Percentiles rank a stretch among this genome's conserved stretches.
Evolutionary conservation across 2,113 vertebrate genomes (phyloP).

Genomic region (Cyprinodon brontotheroides): DNA sequence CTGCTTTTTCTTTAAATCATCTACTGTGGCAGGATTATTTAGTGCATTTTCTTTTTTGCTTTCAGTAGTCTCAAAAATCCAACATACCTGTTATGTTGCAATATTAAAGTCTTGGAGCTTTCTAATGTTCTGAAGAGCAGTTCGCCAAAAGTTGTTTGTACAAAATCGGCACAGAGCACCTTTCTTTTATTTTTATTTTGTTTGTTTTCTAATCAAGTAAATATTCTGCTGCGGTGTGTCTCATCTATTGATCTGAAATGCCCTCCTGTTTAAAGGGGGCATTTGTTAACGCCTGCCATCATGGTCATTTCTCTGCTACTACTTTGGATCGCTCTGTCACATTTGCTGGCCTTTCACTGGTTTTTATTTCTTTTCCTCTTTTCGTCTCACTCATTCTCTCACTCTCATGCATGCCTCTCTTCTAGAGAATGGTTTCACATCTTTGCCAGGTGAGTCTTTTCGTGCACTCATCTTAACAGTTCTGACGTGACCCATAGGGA

Average conservation of each 20-base stretch:
- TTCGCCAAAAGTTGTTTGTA: background rate
- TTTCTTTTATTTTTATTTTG: background rate
- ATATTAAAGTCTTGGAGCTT: background rate
- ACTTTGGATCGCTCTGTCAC: slow-evolving; percentile 68
- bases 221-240: slow-evolving; percentile 58
- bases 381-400: slow-evolving; percentile 91
- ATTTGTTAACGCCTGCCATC: slow-evolving; percentile 35
- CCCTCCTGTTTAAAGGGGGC: slow-evolving; percentile 26
- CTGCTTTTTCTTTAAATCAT: background rate
- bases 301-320: slow-evolving; percentile 31
- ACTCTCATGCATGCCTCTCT: slow-evolving; percentile 96
- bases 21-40: background rate
- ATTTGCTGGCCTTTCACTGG: slow-evolving; percentile 83
- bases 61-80: background rate
- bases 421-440: slow-evolving; percentile 98
- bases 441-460: slow-evolving; percentile 97
- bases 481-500: slow-evolving; percentile 46
- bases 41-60: background rate
- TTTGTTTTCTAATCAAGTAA: background rate
- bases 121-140: background rate
- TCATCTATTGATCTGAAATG: slow-evolving; percentile 52
- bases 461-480: slow-evolving; percentile 84
- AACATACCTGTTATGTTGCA: background rate
- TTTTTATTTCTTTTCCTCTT: slow-evolving; percentile 71
- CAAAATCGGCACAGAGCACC: background rate